Evolutionary conservation across 2,888 invertebrate genomes (phyloP).

Genomic region (Leptinotarsa haldemani): DNA sequence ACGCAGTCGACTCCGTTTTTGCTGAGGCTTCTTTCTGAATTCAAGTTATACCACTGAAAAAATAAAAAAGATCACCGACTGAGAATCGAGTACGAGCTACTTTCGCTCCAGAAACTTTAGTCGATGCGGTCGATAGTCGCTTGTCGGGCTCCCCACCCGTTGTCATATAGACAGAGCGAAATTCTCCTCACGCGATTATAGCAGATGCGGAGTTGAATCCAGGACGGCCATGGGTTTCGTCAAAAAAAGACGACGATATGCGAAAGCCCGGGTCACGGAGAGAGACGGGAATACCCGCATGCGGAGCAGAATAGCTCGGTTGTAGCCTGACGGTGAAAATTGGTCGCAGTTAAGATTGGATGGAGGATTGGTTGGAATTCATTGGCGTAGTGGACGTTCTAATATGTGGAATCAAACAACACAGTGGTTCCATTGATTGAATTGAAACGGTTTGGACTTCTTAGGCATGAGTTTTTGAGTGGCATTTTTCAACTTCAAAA

Average conservation of each 20-base stretch:
- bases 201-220: constrained; percentile 39
- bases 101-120: not conserved
- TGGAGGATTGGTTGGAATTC: constrained; percentile 32
- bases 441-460: not conserved
- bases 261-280: constrained; percentile 21
- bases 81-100: constrained; percentile 23
- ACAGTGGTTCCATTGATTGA: not conserved
- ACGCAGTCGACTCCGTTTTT: constrained; percentile 42
- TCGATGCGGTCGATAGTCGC: constrained; percentile 28
- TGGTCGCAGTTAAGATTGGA: constrained; percentile 32
- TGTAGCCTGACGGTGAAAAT: constrained; percentile 33
- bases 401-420: not conserved
- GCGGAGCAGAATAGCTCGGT: constrained; percentile 33
- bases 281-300: constrained; percentile 32
- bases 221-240: constrained; percentile 32
- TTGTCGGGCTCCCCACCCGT: constrained; percentile 18
- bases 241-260: constrained; percentile 32
- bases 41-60: constrained; percentile 37
- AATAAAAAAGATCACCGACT: constrained; percentile 30
- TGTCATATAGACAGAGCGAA: constrained; percentile 27
- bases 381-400: constrained; percentile 29
- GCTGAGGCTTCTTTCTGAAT: constrained; percentile 39
- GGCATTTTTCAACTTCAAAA: not conserved
- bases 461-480: not conserved
- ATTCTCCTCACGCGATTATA: constrained; percentile 39